Percentiles rank a stretch among this genome's conserved stretches.
Evolutionary conservation across 2,888 invertebrate species (phyloP).

Genomic region (Rhabditophanes sp.): DNA sequence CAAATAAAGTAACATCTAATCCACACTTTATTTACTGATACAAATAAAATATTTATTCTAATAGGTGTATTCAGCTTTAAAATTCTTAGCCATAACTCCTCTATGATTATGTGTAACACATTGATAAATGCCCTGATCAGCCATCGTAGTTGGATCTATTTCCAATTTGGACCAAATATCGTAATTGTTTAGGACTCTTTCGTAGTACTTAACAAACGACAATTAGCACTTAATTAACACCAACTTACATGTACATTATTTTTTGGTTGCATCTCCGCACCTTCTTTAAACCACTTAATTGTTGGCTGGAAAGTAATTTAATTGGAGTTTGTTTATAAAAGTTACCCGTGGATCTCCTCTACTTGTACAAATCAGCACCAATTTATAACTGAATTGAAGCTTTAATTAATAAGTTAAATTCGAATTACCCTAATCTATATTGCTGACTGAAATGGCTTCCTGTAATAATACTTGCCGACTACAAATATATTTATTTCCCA

Average conservation of each 20-base stretch:
- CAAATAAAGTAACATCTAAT: too few relatives aligned
- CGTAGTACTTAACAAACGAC: slow-evolving; percentile 33
- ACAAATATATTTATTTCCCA: slow-evolving; percentile 1
- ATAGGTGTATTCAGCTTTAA: slow-evolving; percentile 42
- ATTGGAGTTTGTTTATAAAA: slow-evolving; percentile 52
- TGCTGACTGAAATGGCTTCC: slow-evolving; percentile 41
- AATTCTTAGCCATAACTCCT: slow-evolving; percentile 43
- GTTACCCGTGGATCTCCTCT: slow-evolving; percentile 74
- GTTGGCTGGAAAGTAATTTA: slow-evolving; percentile 65
- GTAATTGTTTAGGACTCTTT: slow-evolving; percentile 30
- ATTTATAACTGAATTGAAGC: slow-evolving; percentile 66
- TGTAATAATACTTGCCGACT: slow-evolving; percentile 32
- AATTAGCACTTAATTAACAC: background rate
- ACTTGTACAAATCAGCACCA: slow-evolving; percentile 76
- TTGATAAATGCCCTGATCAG: slow-evolving; percentile 40
- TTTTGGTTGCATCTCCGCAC: slow-evolving; percentile 63
- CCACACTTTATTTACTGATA: too few relatives aligned
- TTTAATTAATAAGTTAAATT: slow-evolving; percentile 5
- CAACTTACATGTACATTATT: slow-evolving; percentile 34
- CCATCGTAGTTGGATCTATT: slow-evolving; percentile 43
- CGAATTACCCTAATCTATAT: slow-evolving; percentile 9
- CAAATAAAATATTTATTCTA: slow-evolving; percentile 12
- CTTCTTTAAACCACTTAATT: slow-evolving; percentile 88
- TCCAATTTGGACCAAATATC: slow-evolving; percentile 42
- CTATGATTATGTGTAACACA: slow-evolving; percentile 38